Conservation (phyloP, 1,140 invertebrate genomes). For the Zaprionus gabonicus region DNA sequence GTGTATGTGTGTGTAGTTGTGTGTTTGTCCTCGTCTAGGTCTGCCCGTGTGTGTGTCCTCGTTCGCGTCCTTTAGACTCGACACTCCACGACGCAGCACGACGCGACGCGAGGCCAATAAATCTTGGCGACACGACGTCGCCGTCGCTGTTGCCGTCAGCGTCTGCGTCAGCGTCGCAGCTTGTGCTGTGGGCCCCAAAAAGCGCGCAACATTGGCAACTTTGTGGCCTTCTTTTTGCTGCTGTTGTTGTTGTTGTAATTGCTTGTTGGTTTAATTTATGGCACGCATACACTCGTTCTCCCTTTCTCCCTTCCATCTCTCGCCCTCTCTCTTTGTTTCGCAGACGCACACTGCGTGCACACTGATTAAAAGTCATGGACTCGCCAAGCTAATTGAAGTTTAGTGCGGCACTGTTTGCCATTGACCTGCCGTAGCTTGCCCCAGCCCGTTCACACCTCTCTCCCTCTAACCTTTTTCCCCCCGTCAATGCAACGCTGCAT, state of each 20-base stretch:
- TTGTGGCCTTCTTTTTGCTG: conserved; percentile 29
- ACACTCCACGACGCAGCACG: conserved; percentile 21
- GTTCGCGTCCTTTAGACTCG: conserved; percentile 27
- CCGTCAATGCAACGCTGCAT: conserved; percentile 33
- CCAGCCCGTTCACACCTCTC: background rate
- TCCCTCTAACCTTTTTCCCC: background rate
- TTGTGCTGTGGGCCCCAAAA: conserved; percentile 18
- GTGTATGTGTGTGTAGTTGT: background rate
- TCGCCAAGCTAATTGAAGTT: conserved; percentile 76
- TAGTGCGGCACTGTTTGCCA: conserved; percentile 64
- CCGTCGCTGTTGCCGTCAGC: conserved; percentile 14
- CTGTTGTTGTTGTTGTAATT: conserved; percentile 60
- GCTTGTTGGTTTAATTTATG: conserved; percentile 78
- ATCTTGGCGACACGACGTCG: conserved; percentile 50
- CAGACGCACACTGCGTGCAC: conserved; percentile 45
- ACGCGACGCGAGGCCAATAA: conserved; percentile 45
- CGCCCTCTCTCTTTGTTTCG: background rate
- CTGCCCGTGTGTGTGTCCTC: conserved; percentile 8
- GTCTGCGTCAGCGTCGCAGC: conserved; percentile 7
- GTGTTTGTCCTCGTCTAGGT: conserved; percentile 4
- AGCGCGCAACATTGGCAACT: conserved; percentile 45
- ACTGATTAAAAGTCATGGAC: conserved; percentile 82
- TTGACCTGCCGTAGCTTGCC: conserved; percentile 10
- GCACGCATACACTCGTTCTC: conserved; percentile 23
- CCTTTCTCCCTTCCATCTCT: conserved; percentile 1